phyloP scores from a whole-genome alignment of 1,140 invertebrate species.

The Bombyx mori region ASM3026992v2 NC_085129.1:20683001-20683500 shows the following conservation, averaged over 20 bases:
- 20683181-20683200: background rate
- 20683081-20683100: background rate
- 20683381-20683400: constrained; percentile 40
- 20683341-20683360: constrained; percentile 51
- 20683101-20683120: too few species aligned
- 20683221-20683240: constrained; percentile 6
- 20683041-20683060: constrained; percentile 1
- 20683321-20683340: constrained; percentile 36
- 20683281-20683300: constrained; percentile 36
- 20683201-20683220: background rate
- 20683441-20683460: constrained; percentile 23
- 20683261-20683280: constrained; percentile 21
- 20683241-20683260: constrained; percentile 13
- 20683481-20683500: constrained; percentile 18
- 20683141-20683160: background rate
- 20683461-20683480: constrained; percentile 25
- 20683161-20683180: background rate
- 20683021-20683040: constrained; percentile 1
- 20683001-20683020: constrained; percentile 5
- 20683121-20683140: too few species aligned
- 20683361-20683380: constrained; percentile 42
- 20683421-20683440: constrained; percentile 28
- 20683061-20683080: background rate
- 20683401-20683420: constrained; percentile 43
- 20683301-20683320: constrained; percentile 35